These are phyloP conservation scores for Petrolisthes cinctipes DNA, from an alignment of 2,888 invertebrate genomes.

Conservation along the genomic window DNA sequence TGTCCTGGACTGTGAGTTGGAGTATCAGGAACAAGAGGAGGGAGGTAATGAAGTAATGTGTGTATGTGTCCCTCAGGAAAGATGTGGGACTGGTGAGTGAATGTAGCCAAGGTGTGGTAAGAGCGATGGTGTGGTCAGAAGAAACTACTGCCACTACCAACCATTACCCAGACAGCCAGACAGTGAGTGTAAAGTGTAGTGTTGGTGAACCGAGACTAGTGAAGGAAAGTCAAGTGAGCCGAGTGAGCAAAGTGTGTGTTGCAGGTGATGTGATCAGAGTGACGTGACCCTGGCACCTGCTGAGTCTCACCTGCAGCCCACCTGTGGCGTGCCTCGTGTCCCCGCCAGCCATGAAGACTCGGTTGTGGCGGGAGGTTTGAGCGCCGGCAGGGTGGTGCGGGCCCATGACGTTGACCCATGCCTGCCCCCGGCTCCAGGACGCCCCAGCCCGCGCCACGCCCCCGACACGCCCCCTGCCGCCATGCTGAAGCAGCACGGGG, in stretches of 20 bases:
- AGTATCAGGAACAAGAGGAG: neutral
- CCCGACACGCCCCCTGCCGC: constrained; percentile 37
- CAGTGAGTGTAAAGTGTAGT: neutral
- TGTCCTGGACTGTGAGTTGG: neutral
- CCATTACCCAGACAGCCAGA: neutral
- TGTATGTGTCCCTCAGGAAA: neutral
- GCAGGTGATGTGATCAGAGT: too few relatives aligned
- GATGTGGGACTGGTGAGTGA: neutral
- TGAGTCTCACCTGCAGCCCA: neutral
- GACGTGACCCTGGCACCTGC: too few relatives aligned
- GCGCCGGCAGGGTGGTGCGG: constrained; percentile 11
- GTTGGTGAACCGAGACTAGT: neutral
- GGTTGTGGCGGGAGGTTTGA: constrained; percentile 20
- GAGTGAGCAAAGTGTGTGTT: neutral
- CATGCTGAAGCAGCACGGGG: constrained; percentile 59
- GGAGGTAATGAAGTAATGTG: neutral
- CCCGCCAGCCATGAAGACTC: neutral
- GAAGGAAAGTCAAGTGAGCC: neutral
- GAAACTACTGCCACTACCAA: neutral
- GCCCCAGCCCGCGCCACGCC: constrained; percentile 40
- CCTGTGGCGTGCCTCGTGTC: neutral
- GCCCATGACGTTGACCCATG: constrained; percentile 39
- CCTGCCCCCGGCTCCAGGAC: constrained; percentile 43
- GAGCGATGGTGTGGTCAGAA: neutral
- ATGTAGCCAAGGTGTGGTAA: neutral